Base-by-base conservation (phyloP, 2,888 invertebrate species). In the Ischnus inquisitorius region DNA sequence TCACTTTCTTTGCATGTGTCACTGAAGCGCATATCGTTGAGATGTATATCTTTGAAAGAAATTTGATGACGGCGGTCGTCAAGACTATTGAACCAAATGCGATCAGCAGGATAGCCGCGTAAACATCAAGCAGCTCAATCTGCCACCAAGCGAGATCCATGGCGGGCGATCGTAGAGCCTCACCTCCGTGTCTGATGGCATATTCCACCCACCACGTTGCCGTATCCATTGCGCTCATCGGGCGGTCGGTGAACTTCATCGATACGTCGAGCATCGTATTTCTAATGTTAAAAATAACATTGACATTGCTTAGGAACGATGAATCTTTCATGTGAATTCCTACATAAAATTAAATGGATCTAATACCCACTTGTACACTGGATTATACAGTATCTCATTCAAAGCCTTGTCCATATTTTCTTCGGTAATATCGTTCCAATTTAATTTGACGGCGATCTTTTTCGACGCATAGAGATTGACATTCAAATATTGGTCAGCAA, bases 131-230 rank as follows among this genome's bases (percentile, higher is more conserved):
- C 0, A 92, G 81, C 3, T 86, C 74, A 3, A 90, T 6, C 79
- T 93, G 90, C 92, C 92, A 93, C 93, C 93, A 93, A 0, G 85
- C 19, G 41, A 93, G 79, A 71, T 92, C 86, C 81, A 89, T 76
- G 0, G 90, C 90, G 0, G 90, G 88, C 12, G 93, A 91, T 86
- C 90, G 89, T 3, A 93, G 77, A 0, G 77, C 84, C 5, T 91
- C 71, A 3, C 74, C 86, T 5, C 92, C 92, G 51, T 91, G 83
- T 82, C 87, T 90, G 28, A 89, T 75, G 14, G 91, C 80, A 54
- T 90, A 93, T 62, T 92, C 92, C 14, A 91, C 68, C 93, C 93
- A 93, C 77, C 87, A 93, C 62, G 67, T 71, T 0, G 91, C 92
- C 0, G 91, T 91, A 3, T 92, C 90, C 51, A 88, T 10, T 0